Conservation (phyloP, 2,888 invertebrate genomes). For the Pollenia griseotomentosa region DNA sequence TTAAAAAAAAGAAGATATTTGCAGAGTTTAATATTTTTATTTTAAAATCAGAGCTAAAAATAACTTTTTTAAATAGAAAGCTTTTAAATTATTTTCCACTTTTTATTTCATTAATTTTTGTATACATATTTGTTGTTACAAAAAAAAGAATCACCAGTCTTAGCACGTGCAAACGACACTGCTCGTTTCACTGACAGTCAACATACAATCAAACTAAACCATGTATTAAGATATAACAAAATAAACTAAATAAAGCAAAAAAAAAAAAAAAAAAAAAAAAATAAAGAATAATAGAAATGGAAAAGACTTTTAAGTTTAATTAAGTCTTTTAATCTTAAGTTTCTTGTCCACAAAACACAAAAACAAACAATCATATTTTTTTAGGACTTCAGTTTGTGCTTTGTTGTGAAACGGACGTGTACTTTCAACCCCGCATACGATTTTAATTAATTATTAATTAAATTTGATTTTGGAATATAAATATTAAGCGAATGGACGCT, state of each 20-base stretch:
- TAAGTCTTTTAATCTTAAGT: slow-evolving; percentile 58
- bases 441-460: no score
- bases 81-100: neutral
- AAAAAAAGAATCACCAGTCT: slow-evolving; percentile 29
- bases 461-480: no score
- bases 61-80: neutral
- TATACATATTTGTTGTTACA: neutral
- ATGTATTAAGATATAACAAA: slow-evolving; percentile 42
- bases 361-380: slow-evolving; percentile 1
- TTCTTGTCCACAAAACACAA: neutral
- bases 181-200: slow-evolving; percentile 24
- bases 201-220: neutral
- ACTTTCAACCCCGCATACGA: no score
- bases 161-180: slow-evolving; percentile 58
- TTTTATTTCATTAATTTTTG: neutral
- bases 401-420: no score
- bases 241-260: neutral
- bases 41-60: slow-evolving; percentile 3
- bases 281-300: neutral
- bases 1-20: neutral
- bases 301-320: slow-evolving; percentile 53
- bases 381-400: no score
- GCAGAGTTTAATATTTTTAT: neutral
- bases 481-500: no score
- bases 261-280: neutral